Percentiles rank a stretch among this genome's conserved stretches.
Conservation (phyloP, 2,113 vertebrate genomes). For the Paramisgurnus dabryanus region DNA sequence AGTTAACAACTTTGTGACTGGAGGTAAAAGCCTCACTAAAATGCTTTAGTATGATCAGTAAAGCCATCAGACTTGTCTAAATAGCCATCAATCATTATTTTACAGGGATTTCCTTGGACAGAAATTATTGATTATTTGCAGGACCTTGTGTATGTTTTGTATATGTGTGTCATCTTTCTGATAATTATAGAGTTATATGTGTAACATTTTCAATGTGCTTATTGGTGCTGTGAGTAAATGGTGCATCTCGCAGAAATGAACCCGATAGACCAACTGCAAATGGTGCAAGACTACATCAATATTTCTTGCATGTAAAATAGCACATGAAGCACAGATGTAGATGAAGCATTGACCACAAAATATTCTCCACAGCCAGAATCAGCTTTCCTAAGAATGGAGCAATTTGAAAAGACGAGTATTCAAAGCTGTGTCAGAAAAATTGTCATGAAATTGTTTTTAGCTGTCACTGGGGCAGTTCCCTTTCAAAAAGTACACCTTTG, state of each 20-base stretch:
- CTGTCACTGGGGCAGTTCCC: too few species aligned
- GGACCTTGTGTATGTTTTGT: conserved; percentile 37
- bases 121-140: conserved; percentile 57
- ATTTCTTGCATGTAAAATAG: background rate
- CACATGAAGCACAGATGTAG: background rate
- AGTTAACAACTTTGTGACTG: background rate
- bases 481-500: too few species aligned
- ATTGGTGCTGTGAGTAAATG: conserved; percentile 19
- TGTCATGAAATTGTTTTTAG: too few species aligned
- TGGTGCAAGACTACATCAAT: background rate
- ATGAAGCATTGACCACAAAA: background rate
- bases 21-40: conserved; percentile 48
- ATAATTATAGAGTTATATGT: conserved; percentile 54
- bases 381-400: too few species aligned
- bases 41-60: conserved; percentile 55
- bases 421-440: too few species aligned
- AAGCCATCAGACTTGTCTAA: conserved; percentile 62
- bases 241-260: background rate
- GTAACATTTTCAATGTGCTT: conserved; percentile 37
- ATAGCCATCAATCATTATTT: conserved; percentile 59
- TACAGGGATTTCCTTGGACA: conserved; percentile 47
- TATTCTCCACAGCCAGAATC: background rate
- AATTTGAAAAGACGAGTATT: too few species aligned
- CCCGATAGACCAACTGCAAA: background rate
- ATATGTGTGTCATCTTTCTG: conserved; percentile 49